phyloP scores from a whole-genome alignment of 2,797 vertebrate species.

The Cirrhinus mrigala region DNA sequence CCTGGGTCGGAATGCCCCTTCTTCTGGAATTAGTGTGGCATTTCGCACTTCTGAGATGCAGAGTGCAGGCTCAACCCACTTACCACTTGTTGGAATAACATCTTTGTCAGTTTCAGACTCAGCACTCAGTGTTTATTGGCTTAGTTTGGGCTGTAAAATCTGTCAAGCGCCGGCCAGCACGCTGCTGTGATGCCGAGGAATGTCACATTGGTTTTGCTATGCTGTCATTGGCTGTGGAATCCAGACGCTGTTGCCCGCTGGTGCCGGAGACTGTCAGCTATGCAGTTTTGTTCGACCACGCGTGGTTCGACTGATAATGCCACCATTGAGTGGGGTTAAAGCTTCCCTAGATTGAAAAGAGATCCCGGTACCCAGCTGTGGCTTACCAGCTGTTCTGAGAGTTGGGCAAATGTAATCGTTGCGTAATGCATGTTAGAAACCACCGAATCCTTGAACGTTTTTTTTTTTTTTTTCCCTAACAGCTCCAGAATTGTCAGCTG shows the following conservation, averaged over 20 bases:
- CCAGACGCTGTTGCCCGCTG: conserved; percentile 72
- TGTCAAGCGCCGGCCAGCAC: conserved; percentile 66
- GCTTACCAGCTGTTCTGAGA: conserved; percentile 70
- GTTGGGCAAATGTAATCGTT: conserved; percentile 49
- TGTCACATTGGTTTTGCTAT: conserved; percentile 76
- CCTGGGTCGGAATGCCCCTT: not conserved
- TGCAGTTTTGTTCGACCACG: conserved; percentile 75
- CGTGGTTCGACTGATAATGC: conserved; percentile 77
- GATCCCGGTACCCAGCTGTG: conserved; percentile 72
- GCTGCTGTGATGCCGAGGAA: conserved; percentile 70
- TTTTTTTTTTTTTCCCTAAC: not conserved
- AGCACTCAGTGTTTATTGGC: conserved; percentile 49
- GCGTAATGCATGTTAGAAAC: conserved; percentile 43
- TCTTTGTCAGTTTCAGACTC: conserved; percentile 59
- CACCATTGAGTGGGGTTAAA: conserved; percentile 73
- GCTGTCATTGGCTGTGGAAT: conserved; percentile 77
- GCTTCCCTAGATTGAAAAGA: conserved; percentile 65
- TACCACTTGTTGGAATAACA: conserved; percentile 69
- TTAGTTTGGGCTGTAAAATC: conserved; percentile 58
- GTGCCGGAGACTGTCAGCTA: conserved; percentile 77
- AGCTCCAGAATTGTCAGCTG: conserved; percentile 25
- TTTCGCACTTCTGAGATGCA: conserved; percentile 22
- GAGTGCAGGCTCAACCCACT: conserved; percentile 57
- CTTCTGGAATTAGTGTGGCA: conserved; percentile 40
- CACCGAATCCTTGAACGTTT: not conserved